Percentiles rank a stretch among this genome's conserved stretches.
These are phyloP conservation scores for Porites cylindrica DNA, from an alignment of 92 coral and sea anemone genomes.

Conservation along the genomic window DNA sequence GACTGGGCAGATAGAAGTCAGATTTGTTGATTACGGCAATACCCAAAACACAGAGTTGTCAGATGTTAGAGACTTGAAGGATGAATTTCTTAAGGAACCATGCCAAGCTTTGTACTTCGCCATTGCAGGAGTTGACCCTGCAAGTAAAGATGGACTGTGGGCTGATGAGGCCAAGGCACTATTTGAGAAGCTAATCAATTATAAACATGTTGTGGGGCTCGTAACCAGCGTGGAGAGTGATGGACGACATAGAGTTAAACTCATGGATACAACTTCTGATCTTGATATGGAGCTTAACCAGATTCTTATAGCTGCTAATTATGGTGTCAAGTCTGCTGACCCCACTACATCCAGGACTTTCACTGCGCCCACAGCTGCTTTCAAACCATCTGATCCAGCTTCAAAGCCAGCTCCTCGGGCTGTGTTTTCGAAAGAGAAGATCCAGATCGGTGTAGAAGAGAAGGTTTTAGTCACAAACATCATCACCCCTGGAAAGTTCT, in stretches of 20 bases:
- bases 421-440: constrained; percentile 59
- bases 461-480: constrained; percentile 79
- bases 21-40: constrained; percentile 97
- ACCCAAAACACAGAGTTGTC: constrained; percentile 80
- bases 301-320: constrained; percentile 85
- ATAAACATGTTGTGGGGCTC: constrained; percentile 87
- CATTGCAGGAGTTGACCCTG: constrained; percentile 80
- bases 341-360: neutral
- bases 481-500: constrained; percentile 82
- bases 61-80: constrained; percentile 80
- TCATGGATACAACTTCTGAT: constrained; percentile 91
- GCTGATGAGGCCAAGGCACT: constrained; percentile 76
- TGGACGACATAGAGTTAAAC: constrained; percentile 78
- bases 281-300: constrained; percentile 87
- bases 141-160: constrained; percentile 70
- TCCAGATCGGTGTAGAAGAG: constrained; percentile 77
- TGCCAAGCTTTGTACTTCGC: constrained; percentile 88
- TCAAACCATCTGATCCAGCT: constrained; percentile 15
- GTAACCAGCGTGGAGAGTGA: constrained; percentile 55
- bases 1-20: constrained; percentile 87
- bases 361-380: neutral
- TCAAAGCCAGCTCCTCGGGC: constrained; percentile 11
- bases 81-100: constrained; percentile 73
- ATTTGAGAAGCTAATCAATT: constrained; percentile 78
- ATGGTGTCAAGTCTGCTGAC: constrained; percentile 76